phyloP scores from a whole-genome alignment of 1,140 invertebrate species.

The Scaptomyza pallida region DNA sequence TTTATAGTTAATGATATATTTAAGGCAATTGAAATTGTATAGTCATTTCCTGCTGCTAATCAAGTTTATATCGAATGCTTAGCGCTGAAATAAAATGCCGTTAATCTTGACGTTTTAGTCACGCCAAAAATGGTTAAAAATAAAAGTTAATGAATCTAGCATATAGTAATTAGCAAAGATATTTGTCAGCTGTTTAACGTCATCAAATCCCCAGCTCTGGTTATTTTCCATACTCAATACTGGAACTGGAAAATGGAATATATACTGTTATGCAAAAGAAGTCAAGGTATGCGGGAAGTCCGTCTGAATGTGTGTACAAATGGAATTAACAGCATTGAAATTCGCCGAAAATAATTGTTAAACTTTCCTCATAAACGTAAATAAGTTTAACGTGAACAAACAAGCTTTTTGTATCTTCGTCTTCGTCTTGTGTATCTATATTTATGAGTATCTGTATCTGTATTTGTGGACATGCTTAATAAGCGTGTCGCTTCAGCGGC shows the following conservation, averaged over 20 bases:
- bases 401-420: too few relatives aligned
- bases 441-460: conserved; percentile 29
- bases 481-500: conserved; percentile 52
- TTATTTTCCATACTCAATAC: conserved; percentile 30
- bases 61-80: too few relatives aligned
- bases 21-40: neutral
- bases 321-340: conserved; percentile 53
- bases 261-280: conserved; percentile 10
- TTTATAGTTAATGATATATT: neutral
- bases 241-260: conserved; percentile 27
- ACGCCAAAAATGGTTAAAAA: conserved; percentile 35
- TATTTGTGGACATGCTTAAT: conserved; percentile 40
- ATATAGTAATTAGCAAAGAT: conserved; percentile 44
- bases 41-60: conserved; percentile 1
- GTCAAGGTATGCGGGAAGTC: conserved; percentile 16
- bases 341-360: conserved; percentile 37
- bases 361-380: conserved; percentile 42
- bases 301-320: conserved; percentile 55
- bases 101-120: conserved; percentile 30
- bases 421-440: conserved; percentile 19
- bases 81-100: neutral
- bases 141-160: conserved; percentile 32
- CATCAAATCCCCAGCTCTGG: conserved; percentile 1
- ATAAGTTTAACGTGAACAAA: too few relatives aligned
- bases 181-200: conserved; percentile 10